Conservation (phyloP, 2,113 vertebrate species). For the Ophiodon elongatus region DNA sequence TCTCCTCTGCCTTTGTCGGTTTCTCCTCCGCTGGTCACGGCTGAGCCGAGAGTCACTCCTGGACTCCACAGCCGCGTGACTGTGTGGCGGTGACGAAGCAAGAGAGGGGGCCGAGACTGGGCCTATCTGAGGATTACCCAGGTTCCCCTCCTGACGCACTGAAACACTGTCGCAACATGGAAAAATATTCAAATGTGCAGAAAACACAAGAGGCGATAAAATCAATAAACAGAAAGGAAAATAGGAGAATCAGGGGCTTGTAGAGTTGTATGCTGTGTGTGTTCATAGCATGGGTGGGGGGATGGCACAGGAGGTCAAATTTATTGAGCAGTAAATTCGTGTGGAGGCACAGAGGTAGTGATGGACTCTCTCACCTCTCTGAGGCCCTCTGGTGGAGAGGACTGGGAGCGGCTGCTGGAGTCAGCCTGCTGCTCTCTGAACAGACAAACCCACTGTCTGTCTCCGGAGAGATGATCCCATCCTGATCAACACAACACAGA, state of each 20-base stretch:
- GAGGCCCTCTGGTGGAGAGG: constrained; percentile 80
- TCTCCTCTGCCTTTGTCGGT: background rate
- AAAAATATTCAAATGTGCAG: constrained; percentile 1
- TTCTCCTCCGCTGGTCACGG: constrained; percentile 10
- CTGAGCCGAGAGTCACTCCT: background rate
- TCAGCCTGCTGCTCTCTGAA: constrained; percentile 89
- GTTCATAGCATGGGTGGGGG: background rate
- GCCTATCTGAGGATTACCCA: constrained; percentile 24
- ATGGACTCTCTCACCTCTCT: constrained; percentile 76
- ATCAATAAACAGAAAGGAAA: background rate
- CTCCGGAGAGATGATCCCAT: constrained; percentile 91
- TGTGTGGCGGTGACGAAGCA: background rate
- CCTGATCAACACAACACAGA: constrained; percentile 77
- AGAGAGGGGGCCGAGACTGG: constrained; percentile 16
- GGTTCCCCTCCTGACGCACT: constrained; percentile 16
- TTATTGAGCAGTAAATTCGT: constrained; percentile 19
- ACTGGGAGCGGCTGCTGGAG: constrained; percentile 80
- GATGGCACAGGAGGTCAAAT: constrained; percentile 2
- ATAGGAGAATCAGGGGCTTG: background rate
- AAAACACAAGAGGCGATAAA: background rate
- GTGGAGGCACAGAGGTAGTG: background rate
- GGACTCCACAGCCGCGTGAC: background rate
- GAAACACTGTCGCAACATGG: constrained; percentile 30
- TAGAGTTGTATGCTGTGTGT: background rate
- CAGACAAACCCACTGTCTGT: constrained; percentile 96